Evolutionary conservation across 2,113 vertebrate genomes (phyloP).

Genomic region (Trichomycterus rosablanca): DNA sequence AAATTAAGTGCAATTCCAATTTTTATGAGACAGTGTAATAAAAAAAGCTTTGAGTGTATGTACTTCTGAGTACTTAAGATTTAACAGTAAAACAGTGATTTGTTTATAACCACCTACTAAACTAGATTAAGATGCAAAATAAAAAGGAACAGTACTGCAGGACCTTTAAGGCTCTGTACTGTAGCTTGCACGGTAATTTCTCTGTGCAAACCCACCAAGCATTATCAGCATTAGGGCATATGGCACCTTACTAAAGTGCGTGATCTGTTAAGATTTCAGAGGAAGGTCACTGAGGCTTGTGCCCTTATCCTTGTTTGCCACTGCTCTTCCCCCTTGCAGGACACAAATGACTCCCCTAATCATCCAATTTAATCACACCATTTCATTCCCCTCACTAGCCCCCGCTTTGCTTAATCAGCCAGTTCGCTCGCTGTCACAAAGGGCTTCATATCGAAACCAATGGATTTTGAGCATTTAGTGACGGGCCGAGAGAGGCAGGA

Average conservation of each 20-base stretch:
- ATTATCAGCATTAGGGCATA: not conserved
- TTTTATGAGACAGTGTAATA: too few species aligned
- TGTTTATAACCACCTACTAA: too few species aligned
- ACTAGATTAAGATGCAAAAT: not conserved
- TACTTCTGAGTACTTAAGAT: too few species aligned
- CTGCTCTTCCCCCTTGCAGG: constrained; percentile 44
- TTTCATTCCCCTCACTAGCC: constrained; percentile 50
- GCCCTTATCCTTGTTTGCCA: constrained; percentile 46
- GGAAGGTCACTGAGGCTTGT: constrained; percentile 43
- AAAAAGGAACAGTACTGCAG: not conserved
- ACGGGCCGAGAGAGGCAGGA: constrained; percentile 24
- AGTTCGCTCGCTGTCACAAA: constrained; percentile 53
- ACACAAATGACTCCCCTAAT: constrained; percentile 56
- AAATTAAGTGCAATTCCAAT: too few species aligned
- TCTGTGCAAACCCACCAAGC: constrained; percentile 11
- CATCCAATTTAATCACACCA: constrained; percentile 56
- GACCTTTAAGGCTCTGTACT: not conserved
- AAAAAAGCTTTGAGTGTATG: too few species aligned
- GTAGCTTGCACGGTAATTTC: not conserved
- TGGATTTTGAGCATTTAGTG: constrained; percentile 55
- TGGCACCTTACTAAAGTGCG: constrained; percentile 18
- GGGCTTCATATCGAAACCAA: constrained; percentile 57
- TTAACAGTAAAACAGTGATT: too few species aligned
- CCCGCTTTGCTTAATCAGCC: constrained; percentile 48
- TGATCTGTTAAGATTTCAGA: constrained; percentile 36